Base-by-base conservation (phyloP, 1,140 invertebrate species). In the Aphelenchoides fujianensis region DNA sequence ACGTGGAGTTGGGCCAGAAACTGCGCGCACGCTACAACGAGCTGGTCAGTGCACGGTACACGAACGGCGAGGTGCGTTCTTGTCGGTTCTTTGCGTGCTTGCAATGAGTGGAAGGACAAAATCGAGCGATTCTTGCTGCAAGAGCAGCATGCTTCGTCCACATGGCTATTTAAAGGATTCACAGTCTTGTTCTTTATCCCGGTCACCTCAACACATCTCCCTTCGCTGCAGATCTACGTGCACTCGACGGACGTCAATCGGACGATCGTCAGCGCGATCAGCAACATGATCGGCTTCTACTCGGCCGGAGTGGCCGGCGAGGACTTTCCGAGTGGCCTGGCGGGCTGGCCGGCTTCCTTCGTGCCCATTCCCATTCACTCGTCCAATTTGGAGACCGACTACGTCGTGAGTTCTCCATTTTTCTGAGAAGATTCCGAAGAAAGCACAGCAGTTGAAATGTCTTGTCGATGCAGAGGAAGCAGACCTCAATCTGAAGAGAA, bases 1-100 rank as follows among this genome's bases (percentile, higher is more conserved):
- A 77, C 34, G 34, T 77, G 3, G 41, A 32, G 16, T 53, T 77
- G 27, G 75, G 75, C 3, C 9, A 54, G 16, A 77, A 77, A 55
- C 48, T 77, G 3, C 52, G 55, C n/a, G 19, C 35, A 52, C 54
- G 57, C 48, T 77, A 77, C 54, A 27, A 77, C 3, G 32, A 59
- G 16, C 70, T 75, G 32, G 48, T 75, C 5, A 69, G 48, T 34
- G 2, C 27, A 9, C 71, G 71, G 34, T 74, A 74, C 48, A 32
- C 34, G 2, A 74, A 54, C 55, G 27, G 52, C 19, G 69, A 74
- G 48, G 54, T 67, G 27, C 52, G 2, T 70, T n/a, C n/a, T n/a
- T n/a, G n/a, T n/a, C n/a, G n/a, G n/a, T n/a, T n/a, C n/a, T n/a
- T n/a, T n/a, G n/a, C n/a, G n/a, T n/a, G n/a, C n/a, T n/a, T n/a